These are phyloP conservation scores for Oscheius sp. DNA, from an alignment of 2,888 invertebrate genomes.

Conservation along the genomic window DNA sequence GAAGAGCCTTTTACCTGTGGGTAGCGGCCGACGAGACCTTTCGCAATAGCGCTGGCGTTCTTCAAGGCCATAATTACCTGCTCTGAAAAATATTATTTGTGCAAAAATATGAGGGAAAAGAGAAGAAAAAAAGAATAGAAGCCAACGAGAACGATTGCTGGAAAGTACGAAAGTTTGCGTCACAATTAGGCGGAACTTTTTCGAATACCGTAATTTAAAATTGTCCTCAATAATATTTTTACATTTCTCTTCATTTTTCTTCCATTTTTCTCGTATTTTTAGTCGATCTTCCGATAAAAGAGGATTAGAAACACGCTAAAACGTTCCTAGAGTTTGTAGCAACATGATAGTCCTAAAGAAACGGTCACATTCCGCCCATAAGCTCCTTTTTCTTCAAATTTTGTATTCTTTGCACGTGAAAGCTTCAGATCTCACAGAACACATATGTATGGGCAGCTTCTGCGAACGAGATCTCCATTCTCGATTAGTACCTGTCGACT, in stretches of 20 bases:
- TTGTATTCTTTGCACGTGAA: background rate
- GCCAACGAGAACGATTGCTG: background rate
- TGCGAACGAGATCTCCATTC: background rate
- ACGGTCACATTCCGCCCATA: too few species aligned
- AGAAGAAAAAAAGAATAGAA: background rate
- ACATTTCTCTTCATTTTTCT: background rate
- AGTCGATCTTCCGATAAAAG: too few species aligned
- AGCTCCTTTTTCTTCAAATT: background rate
- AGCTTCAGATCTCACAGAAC: background rate
- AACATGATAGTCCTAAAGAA: too few species aligned
- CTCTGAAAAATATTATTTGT: too few species aligned
- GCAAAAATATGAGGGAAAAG: background rate
- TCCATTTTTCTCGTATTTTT: too few species aligned
- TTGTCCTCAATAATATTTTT: background rate
- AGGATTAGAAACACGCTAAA: too few species aligned
- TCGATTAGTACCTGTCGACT: background rate
- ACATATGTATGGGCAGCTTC: conserved; percentile 7
- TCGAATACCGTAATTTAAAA: background rate
- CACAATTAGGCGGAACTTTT: background rate
- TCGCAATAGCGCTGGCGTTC: conserved; percentile 46
- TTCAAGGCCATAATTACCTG: conserved; percentile 51
- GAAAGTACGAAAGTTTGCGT: background rate
- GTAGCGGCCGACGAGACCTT: conserved; percentile 48
- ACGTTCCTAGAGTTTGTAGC: too few species aligned
- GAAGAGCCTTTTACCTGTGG: conserved; percentile 26